Conservation (phyloP, 2,888 invertebrate species). For the Baccha elongata region DNA sequence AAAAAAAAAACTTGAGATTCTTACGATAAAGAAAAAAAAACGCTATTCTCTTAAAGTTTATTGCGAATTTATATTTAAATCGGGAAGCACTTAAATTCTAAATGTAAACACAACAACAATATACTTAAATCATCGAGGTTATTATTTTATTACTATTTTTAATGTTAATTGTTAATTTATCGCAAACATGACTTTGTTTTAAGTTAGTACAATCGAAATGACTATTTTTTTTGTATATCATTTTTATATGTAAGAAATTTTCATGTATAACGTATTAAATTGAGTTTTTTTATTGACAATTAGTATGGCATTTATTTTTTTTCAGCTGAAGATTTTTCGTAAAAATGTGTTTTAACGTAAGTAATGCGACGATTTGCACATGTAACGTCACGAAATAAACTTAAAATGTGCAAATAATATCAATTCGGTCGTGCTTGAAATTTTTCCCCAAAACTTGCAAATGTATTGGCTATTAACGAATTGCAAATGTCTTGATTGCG, state of each 20-base stretch:
- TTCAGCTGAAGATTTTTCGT: not conserved
- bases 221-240: slow-evolving; percentile 58
- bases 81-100: not conserved
- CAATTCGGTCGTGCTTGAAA: no score
- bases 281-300: slow-evolving; percentile 64
- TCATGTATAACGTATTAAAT: slow-evolving; percentile 66
- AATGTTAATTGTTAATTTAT: slow-evolving; percentile 61
- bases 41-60: not conserved
- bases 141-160: slow-evolving; percentile 44
- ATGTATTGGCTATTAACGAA: no score
- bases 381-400: no score
- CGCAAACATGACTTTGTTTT: slow-evolving; percentile 71
- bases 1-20: slow-evolving; percentile 1
- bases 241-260: slow-evolving; percentile 56
- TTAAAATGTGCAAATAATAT: no score
- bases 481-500: no score
- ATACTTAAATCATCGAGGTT: slow-evolving; percentile 58
- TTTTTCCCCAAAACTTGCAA: no score
- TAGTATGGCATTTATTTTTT: not conserved
- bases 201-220: slow-evolving; percentile 49
- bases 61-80: not conserved
- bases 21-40: not conserved
- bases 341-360: not conserved
- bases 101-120: slow-evolving; percentile 8
- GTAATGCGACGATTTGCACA: no score